Conservation (phyloP, 1,140 invertebrate genomes). For the Brachystomella parvula region DNA sequence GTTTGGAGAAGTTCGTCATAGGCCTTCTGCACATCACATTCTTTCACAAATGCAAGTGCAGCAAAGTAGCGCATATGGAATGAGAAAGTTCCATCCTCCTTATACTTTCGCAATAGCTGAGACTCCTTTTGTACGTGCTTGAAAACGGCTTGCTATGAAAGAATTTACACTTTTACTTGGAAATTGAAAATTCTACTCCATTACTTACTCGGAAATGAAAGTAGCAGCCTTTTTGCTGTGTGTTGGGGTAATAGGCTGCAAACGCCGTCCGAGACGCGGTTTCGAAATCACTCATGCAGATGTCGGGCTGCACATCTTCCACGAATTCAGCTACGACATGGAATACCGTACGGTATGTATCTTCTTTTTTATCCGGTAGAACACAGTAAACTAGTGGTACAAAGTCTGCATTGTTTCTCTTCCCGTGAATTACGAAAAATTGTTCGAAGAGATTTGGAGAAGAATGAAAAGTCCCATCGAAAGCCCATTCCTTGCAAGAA, state of each 20-base stretch:
- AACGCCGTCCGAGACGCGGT: not conserved
- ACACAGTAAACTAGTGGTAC: not conserved
- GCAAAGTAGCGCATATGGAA: not conserved
- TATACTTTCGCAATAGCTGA: not conserved
- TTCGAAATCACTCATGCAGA: not conserved
- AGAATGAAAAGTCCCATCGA: constrained; percentile 5
- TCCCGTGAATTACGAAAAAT: not conserved
- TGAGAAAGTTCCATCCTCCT: not conserved
- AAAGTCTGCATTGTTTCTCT: not conserved
- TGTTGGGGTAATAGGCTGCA: not conserved
- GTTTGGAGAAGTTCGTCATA: not conserved
- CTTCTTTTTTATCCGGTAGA: not conserved
- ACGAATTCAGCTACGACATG: not conserved
- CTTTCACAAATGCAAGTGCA: not conserved
- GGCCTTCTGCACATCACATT: not conserved
- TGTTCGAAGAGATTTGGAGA: not conserved
- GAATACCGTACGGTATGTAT: not conserved
- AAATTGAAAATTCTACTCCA: too few relatives aligned
- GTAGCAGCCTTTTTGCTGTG: not conserved
- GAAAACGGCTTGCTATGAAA: not conserved
- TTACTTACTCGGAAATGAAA: not conserved
- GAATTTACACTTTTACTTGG: too few relatives aligned
- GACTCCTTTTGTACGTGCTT: not conserved
- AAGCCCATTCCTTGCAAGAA: not conserved
- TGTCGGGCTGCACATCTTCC: not conserved